A percentile compares a stretch with the other conserved stretches of the same genome.
Conservation (phyloP, 2,113 vertebrate genomes). For the Cynocephalus volans region DNA sequence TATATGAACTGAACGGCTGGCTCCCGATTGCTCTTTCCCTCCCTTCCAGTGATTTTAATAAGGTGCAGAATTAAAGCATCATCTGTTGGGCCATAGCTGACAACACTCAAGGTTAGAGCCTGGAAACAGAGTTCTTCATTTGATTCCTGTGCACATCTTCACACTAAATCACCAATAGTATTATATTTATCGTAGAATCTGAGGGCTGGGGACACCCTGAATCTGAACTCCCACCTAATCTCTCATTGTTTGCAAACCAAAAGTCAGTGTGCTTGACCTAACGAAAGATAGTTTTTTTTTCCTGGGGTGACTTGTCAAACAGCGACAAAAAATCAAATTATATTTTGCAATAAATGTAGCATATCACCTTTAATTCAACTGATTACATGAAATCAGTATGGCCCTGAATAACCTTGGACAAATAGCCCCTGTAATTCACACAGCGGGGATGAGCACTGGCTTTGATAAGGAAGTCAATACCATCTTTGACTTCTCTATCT, state of each 20-base stretch:
- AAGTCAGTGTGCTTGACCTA: neutral
- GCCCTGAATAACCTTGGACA: neutral
- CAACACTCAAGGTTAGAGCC: neutral
- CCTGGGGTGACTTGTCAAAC: neutral
- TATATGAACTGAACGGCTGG: neutral
- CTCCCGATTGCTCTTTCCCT: neutral
- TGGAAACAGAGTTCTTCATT: neutral
- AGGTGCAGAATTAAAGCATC: neutral
- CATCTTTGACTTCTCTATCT: slow-evolving; percentile 50
- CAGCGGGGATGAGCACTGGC: neutral
- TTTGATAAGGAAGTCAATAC: slow-evolving; percentile 14
- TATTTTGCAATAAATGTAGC: slow-evolving; percentile 21
- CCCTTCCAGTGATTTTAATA: neutral
- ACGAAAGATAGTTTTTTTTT: neutral
- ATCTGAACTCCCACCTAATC: slow-evolving; percentile 5
- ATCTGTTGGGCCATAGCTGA: neutral
- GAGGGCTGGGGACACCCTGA: neutral
- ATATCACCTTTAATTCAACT: slow-evolving; percentile 48
- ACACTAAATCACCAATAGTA: neutral
- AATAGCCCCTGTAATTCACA: neutral
- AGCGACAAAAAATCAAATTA: slow-evolving; percentile 25
- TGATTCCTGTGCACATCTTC: neutral
- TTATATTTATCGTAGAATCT: neutral
- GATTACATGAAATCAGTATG: neutral
- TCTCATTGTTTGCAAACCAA: slow-evolving; percentile 22